phyloP scores from a whole-genome alignment of 92 coral and sea anemone species.

The Phenganax marumi region DNA sequence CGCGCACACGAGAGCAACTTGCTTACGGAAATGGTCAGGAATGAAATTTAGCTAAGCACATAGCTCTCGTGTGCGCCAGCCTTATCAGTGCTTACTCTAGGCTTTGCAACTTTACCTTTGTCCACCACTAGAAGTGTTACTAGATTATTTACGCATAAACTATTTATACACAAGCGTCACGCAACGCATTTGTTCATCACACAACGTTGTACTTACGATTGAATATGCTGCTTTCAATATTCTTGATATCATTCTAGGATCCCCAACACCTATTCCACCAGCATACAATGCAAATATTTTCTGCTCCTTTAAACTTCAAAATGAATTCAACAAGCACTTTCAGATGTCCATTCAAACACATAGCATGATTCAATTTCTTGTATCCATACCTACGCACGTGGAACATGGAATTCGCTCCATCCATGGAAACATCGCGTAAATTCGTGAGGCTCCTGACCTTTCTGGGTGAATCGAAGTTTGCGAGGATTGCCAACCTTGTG shows the following conservation, averaged over 20 bases:
- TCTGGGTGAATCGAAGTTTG: constrained; percentile 81
- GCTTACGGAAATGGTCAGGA: too few species aligned
- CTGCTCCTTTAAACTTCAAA: not conserved
- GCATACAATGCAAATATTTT: not conserved
- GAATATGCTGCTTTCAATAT: not conserved
- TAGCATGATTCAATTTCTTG: not conserved
- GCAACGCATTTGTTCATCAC: not conserved
- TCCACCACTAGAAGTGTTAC: too few species aligned
- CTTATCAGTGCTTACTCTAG: too few species aligned
- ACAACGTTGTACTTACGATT: constrained; percentile 5
- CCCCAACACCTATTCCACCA: too few species aligned
- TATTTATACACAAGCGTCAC: not conserved
- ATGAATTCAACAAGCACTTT: not conserved
- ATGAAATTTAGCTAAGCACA: too few species aligned
- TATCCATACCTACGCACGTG: constrained; percentile 45
- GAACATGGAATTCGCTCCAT: constrained; percentile 81
- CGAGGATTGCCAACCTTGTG: constrained; percentile 86
- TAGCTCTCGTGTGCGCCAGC: too few species aligned
- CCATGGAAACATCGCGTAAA: constrained; percentile 95
- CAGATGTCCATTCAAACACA: not conserved
- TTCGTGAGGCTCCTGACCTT: constrained; percentile 73
- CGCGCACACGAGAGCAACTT: too few species aligned
- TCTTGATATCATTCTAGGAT: not conserved
- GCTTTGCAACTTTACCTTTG: too few species aligned
- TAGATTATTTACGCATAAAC: too few species aligned